Percentiles rank a stretch among this genome's conserved stretches.
Conservation (phyloP, 1,140 invertebrate genomes). For the Magallana gigas region DNA sequence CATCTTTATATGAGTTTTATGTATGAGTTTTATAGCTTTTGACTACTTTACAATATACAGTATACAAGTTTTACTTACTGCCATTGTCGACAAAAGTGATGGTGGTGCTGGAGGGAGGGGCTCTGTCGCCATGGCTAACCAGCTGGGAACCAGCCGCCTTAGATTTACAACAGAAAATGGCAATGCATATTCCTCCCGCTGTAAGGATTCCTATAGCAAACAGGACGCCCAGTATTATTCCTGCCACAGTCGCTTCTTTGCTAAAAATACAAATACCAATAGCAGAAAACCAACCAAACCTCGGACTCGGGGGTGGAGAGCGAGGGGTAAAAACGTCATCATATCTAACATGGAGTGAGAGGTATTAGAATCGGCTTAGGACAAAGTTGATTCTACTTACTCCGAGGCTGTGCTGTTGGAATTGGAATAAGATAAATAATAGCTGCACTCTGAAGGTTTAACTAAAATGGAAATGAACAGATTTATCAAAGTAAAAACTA, state of each 20-base stretch:
- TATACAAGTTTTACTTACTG: not conserved
- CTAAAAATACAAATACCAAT: not conserved
- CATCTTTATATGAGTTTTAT: no score
- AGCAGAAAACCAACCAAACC: no score
- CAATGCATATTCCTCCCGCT: not conserved
- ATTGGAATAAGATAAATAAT: not conserved
- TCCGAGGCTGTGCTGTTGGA: not conserved
- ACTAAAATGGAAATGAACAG: no score
- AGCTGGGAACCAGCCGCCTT: not conserved
- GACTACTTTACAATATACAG: not conserved
- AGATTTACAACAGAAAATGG: slow-evolving; percentile 5
- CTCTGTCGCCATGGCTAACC: not conserved
- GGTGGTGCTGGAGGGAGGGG: not conserved
- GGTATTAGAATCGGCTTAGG: no score
- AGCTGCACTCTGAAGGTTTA: not conserved
- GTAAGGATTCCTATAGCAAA: not conserved
- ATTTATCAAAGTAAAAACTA: no score
- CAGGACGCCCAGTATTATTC: not conserved
- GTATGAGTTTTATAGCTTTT: not conserved
- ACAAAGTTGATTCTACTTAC: not conserved
- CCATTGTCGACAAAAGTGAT: not conserved
- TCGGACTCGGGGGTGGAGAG: no score
- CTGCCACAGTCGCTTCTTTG: not conserved
- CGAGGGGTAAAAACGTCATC: no score
- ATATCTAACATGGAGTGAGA: no score